phyloP scores from a whole-genome alignment of 2,888 invertebrate genomes.

The Orgyia antiqua region DNA sequence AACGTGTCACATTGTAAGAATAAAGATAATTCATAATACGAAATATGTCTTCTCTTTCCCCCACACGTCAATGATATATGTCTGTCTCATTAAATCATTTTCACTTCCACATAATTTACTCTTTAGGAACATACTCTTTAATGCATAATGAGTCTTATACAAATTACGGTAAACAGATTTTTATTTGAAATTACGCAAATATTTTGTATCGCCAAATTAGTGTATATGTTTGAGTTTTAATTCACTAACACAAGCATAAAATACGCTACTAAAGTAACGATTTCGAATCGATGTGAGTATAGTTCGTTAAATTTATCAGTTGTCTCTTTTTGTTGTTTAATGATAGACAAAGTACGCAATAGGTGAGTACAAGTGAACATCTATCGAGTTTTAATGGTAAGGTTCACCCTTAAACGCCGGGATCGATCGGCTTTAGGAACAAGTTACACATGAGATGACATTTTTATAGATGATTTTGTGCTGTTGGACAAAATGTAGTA shows the following conservation, averaged over 20 bases:
- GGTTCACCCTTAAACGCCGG: slow-evolving; percentile 35
- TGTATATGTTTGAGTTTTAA: slow-evolving; percentile 52
- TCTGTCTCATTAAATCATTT: slow-evolving; percentile 32
- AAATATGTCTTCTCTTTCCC: slow-evolving; percentile 27
- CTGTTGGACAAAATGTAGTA: too few relatives aligned
- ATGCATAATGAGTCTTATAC: slow-evolving; percentile 9
- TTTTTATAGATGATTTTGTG: slow-evolving; percentile 30
- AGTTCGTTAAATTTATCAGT: background rate
- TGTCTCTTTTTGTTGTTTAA: slow-evolving; percentile 10
- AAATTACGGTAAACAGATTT: rapidly evolving
- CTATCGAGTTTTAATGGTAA: slow-evolving; percentile 38
- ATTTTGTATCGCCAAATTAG: slow-evolving; percentile 11
- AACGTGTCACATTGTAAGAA: slow-evolving; percentile 26
- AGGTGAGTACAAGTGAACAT: slow-evolving; percentile 8
- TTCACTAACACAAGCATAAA: slow-evolving; percentile 45
- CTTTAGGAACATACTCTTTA: slow-evolving; percentile 6
- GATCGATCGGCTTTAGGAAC: slow-evolving; percentile 52
- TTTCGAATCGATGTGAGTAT: background rate
- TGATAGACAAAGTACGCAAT: slow-evolving; percentile 8
- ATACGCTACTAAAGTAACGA: slow-evolving; percentile 14
- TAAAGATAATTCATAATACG: slow-evolving; percentile 31
- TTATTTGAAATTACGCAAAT: slow-evolving; percentile 1
- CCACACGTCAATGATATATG: slow-evolving; percentile 11
- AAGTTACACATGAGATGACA: slow-evolving; percentile 27
- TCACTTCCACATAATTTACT: slow-evolving; percentile 35